Evolutionary conservation across 1,140 invertebrate genomes (phyloP), one percentile per base, ranked within the genome.

Genomic region (Zophobas atratus): DNA sequence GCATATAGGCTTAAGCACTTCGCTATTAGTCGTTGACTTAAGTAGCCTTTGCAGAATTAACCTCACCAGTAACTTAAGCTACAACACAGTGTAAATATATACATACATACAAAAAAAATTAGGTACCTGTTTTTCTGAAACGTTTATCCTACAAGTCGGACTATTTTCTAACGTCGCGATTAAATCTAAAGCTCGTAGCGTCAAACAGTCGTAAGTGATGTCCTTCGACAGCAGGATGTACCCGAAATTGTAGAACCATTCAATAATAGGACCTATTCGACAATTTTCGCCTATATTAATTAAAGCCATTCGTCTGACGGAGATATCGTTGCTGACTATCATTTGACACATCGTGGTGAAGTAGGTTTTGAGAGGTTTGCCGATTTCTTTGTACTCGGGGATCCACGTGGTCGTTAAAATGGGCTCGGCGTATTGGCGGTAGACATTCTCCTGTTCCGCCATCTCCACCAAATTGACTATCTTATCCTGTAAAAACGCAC

Each of bases 241-340:
- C 36, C 78, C 80, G 81, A 86, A 86, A 76, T 85, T 78, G 80
- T 86, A 86, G 76, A 86, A 85, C 84, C 84, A 85, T 51, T 85
- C 78, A 8, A 80, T 82, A 48, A 86, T 84, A 6, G 84, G 83
- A 2, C 84, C 85, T 53, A 86, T 84, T 36, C 74, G 35, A 46
- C 80, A 56, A 78, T 86, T 85, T 46, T 79, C 70, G 38, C 81
- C 82, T 41, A 86, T 82, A 79, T 85, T 82, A 70, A 70, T 70
- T 53, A 86, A 80, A 1, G 82, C 84, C 34, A 79, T 80, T 51
- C 79, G 53, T 55, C 79, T 75, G 39, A 83, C 39, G 56, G 84
- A 79, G 43, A 77, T 56, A 63, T 82, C 81, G 51, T 79, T 82
- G 75, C 80, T 79, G 34, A 86, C 77, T 36, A 85, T 48, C 46